Conservation (phyloP, 2,888 invertebrate genomes). For the Mechanitis mazaeus region DNA sequence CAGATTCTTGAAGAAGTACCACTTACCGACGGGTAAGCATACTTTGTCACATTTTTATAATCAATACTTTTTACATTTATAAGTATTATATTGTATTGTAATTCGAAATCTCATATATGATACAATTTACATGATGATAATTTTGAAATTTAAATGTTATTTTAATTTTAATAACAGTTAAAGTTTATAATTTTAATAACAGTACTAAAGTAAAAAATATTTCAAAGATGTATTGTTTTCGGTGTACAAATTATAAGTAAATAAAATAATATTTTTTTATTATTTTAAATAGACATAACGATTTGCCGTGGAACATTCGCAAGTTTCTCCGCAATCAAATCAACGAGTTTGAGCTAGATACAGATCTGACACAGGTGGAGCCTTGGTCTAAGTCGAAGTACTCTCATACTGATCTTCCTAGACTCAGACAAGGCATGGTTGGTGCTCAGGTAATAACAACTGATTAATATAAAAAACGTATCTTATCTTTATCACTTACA, state of each 20-base stretch:
- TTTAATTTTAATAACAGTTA: no score
- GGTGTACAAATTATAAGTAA: neutral
- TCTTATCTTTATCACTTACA: no score
- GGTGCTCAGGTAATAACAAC: slow-evolving; percentile 78
- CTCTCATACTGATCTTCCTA: slow-evolving; percentile 81
- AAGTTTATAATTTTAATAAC: no score
- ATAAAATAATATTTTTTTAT: neutral
- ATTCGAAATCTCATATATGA: no score
- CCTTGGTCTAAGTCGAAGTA: slow-evolving; percentile 81
- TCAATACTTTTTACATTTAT: neutral
- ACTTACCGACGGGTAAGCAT: slow-evolving; percentile 78
- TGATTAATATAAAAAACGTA: neutral
- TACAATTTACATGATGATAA: no score
- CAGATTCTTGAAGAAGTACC: slow-evolving; percentile 81
- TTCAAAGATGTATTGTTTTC: neutral
- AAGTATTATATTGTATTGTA: neutral
- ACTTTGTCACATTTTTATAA: neutral
- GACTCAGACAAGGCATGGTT: slow-evolving; percentile 80
- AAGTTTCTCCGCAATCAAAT: slow-evolving; percentile 83
- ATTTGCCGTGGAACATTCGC: slow-evolving; percentile 84
- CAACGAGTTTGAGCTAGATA: slow-evolving; percentile 78
- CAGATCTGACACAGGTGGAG: slow-evolving; percentile 74
- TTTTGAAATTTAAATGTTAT: no score
- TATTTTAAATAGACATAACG: slow-evolving; percentile 74
- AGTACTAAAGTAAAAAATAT: neutral